phyloP scores from a whole-genome alignment of 2,797 vertebrate species.

The Helarctos malayanus region DNA sequence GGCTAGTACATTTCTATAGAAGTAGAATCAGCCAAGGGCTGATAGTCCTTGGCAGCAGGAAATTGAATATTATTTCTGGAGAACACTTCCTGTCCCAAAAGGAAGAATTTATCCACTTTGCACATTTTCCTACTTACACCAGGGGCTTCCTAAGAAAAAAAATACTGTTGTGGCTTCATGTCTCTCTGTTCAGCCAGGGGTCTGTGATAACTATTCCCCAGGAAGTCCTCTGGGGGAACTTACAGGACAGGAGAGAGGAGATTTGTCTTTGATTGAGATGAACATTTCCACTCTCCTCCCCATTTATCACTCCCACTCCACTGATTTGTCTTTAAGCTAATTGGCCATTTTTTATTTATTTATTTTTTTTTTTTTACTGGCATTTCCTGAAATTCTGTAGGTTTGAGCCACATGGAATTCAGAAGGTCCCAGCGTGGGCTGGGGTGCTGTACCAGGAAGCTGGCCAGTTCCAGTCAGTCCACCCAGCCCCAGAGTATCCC shows the following conservation, averaged over 20 bases:
- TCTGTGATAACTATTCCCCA: background rate
- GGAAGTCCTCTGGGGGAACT: background rate
- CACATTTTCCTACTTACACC: constrained; percentile 43
- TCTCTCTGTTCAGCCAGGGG: background rate
- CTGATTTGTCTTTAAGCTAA: background rate
- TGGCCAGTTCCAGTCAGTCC: background rate
- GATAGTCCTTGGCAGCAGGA: constrained; percentile 68
- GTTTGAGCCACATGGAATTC: background rate
- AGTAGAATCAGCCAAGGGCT: background rate
- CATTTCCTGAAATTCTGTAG: background rate
- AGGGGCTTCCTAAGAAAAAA: constrained; percentile 24
- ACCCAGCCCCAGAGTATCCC: background rate
- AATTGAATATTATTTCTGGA: constrained; percentile 70
- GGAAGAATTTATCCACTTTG: constrained; percentile 11
- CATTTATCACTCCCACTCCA: too few species aligned
- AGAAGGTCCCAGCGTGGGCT: background rate
- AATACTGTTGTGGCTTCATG: background rate
- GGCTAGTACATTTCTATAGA: background rate
- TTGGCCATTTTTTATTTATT: too few species aligned
- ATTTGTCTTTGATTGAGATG: background rate
- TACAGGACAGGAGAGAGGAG: background rate
- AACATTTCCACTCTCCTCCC: background rate
- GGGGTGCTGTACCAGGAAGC: background rate
- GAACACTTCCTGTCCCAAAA: constrained; percentile 56
- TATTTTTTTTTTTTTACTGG: background rate